Evolutionary conservation across 2,888 invertebrate species (phyloP), one percentile per base, ranked within the genome.

Genomic region (Parochlus steinenii): DNA sequence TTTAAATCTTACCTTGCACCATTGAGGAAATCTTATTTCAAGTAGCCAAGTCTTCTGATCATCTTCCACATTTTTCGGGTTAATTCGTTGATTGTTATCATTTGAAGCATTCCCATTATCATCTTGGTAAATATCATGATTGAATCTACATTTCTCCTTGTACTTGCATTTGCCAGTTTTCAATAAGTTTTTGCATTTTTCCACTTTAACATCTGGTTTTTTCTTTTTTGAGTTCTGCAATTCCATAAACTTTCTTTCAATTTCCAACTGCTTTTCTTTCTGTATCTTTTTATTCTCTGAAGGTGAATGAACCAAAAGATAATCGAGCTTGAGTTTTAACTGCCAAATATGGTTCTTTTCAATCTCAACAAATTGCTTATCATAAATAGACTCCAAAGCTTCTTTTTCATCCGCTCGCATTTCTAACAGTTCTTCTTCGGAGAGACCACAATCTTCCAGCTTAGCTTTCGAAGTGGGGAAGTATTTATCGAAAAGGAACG

Each of bases 311-410:
- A 62, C 60, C 2, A 74, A 57, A 45, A 81, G 52, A 52, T 77
- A 78, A 45, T 77, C 69, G 38, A 80, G 54, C 46, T 71, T 65
- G 37, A 82, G 56, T 47, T 67, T 69, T 1, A 83, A 57, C 41
- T 62, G 67, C 83, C 83, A 85, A 12, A 81, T 65, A 22, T 52
- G 47, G 55, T 79, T 70, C 35, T 63, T 62, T 37, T 80, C 74
- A 50, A 74, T 77, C 40, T 74, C 72, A 46, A 61, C 63, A 51
- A 78, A 82, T 19, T 64, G 63, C 19, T 64, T 58, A 39, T 78
- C 81, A 46, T 81, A 85, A 42, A 83, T 83, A 11, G 81, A 80
- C 55, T 77, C 70, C 20, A 85, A 55, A 0, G 76, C 78, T 41
- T 71, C 70, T 53, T 71, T 72, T 48, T 85, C 83, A 37, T 82